Percentiles rank a stretch among this genome's conserved stretches.
These are phyloP conservation scores for Fissipunctia ypsillon DNA, from an alignment of 2,888 invertebrate species.

Conservation along the genomic window DNA sequence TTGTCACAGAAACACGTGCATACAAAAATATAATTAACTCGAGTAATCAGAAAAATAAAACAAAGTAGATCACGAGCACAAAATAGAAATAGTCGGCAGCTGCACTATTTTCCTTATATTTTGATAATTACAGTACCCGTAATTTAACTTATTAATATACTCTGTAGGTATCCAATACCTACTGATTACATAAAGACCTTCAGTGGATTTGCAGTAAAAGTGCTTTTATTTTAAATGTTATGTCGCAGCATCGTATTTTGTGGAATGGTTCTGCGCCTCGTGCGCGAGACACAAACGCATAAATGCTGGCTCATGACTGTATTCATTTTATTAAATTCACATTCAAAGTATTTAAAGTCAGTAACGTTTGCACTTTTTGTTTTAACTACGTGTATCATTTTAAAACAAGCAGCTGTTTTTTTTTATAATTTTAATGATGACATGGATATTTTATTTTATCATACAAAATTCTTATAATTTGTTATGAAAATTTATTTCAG, in stretches of 20 bases:
- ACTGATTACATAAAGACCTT: slow-evolving; percentile 17
- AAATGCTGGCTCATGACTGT: slow-evolving; percentile 20
- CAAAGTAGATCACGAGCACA: neutral
- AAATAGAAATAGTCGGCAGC: neutral
- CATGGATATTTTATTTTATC: neutral
- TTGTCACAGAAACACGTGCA: neutral
- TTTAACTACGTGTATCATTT: neutral
- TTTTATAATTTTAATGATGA: neutral
- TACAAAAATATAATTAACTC: neutral
- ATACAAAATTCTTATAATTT: neutral
- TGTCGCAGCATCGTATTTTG: slow-evolving; percentile 35
- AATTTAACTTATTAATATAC: neutral
- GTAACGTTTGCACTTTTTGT: slow-evolving; percentile 16
- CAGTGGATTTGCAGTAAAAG: slow-evolving; percentile 17
- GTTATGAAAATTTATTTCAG: slow-evolving; percentile 1
- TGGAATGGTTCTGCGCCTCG: slow-evolving; percentile 12
- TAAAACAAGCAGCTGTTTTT: neutral
- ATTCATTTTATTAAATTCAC: slow-evolving; percentile 37
- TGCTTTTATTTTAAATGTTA: slow-evolving; percentile 20
- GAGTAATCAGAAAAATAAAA: neutral
- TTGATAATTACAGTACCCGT: neutral
- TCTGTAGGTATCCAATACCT: neutral
- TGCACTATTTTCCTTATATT: neutral
- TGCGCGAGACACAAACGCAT: slow-evolving; percentile 49
- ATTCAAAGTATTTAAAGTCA: slow-evolving; percentile 33